These are phyloP conservation scores for Corynorhinus townsendii DNA, from an alignment of 2,113 vertebrate species.

Conservation along the genomic window DNA sequence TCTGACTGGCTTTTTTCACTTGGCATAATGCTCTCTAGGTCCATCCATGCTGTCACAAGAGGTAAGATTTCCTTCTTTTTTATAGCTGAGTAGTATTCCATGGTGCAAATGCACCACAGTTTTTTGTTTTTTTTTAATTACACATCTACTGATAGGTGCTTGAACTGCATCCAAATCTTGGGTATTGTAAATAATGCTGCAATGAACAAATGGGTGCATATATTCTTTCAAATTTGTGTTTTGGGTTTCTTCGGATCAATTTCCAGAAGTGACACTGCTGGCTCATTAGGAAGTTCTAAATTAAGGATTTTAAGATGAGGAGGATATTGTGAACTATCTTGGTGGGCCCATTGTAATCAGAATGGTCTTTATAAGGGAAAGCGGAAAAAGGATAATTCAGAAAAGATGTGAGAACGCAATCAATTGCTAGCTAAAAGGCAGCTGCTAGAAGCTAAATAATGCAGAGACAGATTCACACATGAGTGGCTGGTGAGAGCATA, in stretches of 20 bases:
- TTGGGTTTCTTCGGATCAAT: neutral
- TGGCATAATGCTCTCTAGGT: neutral
- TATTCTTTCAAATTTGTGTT: neutral
- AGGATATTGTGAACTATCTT: neutral
- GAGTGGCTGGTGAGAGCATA: neutral
- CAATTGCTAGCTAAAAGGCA: neutral
- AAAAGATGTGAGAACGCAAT: neutral
- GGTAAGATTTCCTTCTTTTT: neutral
- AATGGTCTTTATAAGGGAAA: neutral
- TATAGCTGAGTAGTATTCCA: neutral
- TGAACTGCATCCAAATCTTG: neutral
- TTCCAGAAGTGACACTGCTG: neutral
- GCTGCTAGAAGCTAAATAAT: neutral
- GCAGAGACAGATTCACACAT: neutral
- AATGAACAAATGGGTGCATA: neutral
- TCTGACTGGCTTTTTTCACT: no score
- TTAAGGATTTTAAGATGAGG: neutral
- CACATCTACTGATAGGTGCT: neutral
- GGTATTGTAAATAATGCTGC: neutral
- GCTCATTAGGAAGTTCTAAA: neutral
- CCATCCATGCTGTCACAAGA: neutral
- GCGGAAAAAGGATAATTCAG: neutral
- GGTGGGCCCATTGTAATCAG: neutral
- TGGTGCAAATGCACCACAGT: neutral
- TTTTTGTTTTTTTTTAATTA: neutral